Conservation (phyloP, 2,888 invertebrate species). For the Auanema freiburgensis region DNA sequence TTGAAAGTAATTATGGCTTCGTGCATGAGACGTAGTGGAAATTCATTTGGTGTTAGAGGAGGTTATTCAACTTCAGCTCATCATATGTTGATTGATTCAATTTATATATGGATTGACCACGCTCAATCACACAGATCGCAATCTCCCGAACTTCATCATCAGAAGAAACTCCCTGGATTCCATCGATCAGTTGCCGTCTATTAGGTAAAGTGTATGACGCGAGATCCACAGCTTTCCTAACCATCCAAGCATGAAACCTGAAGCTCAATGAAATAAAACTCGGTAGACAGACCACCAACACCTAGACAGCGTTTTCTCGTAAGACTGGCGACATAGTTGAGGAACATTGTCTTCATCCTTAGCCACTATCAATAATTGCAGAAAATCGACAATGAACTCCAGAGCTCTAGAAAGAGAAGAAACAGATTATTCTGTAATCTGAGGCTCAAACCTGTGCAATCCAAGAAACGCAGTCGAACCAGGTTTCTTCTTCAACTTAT, state of each 20-base stretch:
- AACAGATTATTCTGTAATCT: neutral
- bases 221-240: constrained; percentile 40
- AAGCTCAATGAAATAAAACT: constrained; percentile 2
- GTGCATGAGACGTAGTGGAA: no score
- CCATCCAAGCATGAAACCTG: constrained; percentile 44
- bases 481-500: constrained; percentile 18
- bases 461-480: constrained; percentile 29
- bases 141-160: neutral
- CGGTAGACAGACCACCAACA: constrained; percentile 9
- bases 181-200: constrained; percentile 30
- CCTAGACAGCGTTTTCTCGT: constrained; percentile 38
- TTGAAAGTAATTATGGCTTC: no score
- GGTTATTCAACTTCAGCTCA: no score
- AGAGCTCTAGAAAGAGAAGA: constrained; percentile 23
- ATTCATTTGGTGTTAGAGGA: no score
- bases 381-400: constrained; percentile 39
- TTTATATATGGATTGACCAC: no score
- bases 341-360: constrained; percentile 28
- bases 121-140: no score
- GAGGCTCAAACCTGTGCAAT: constrained; percentile 27
- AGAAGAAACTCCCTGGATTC: constrained; percentile 76
- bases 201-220: constrained; percentile 43
- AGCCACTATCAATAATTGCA: constrained; percentile 22
- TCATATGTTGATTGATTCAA: no score
- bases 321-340: constrained; percentile 37